A percentile compares a stretch with the other conserved stretches of the same genome.
Evolutionary conservation across 1,140 invertebrate genomes (phyloP).

Genomic region (Lepidurus packardi): DNA sequence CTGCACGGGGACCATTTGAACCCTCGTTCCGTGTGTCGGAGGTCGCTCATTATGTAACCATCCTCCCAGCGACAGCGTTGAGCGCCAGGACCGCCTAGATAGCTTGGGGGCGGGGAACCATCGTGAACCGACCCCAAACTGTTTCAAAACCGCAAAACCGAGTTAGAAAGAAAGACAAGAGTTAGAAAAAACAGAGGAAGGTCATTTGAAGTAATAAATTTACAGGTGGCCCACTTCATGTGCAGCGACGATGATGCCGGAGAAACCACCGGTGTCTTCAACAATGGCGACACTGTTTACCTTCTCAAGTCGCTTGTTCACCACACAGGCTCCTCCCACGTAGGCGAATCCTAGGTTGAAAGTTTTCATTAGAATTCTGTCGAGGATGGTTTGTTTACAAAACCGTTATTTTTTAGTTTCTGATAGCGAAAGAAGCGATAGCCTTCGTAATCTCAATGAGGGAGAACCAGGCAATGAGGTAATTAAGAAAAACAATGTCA

Average conservation of each 20-base stretch:
- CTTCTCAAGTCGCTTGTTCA: constrained; percentile 90
- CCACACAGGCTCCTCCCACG: constrained; percentile 90
- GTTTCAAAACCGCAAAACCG: constrained; percentile 36
- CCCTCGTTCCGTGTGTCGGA: constrained; percentile 86
- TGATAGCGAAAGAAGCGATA: background rate
- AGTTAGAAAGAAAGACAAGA: background rate
- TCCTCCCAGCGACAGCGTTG: constrained; percentile 93
- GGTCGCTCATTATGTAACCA: constrained; percentile 92
- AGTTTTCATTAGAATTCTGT: background rate
- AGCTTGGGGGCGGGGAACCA: constrained; percentile 86
- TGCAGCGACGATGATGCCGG: constrained; percentile 90
- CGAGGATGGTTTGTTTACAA: background rate
- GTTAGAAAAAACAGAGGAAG: constrained; percentile 12
- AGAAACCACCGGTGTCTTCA: constrained; percentile 92
- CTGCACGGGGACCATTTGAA: constrained; percentile 92
- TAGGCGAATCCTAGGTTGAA: constrained; percentile 78
- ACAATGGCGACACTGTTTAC: constrained; percentile 94
- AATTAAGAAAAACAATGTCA: no score
- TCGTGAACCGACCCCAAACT: constrained; percentile 91
- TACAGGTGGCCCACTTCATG: constrained; percentile 95
- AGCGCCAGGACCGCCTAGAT: constrained; percentile 88
- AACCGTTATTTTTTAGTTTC: background rate
- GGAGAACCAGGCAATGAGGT: no score
- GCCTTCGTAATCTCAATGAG: background rate
- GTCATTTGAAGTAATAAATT: constrained; percentile 48